phyloP scores from a whole-genome alignment of 2,888 invertebrate species.

The Pelosia muscerda region DNA sequence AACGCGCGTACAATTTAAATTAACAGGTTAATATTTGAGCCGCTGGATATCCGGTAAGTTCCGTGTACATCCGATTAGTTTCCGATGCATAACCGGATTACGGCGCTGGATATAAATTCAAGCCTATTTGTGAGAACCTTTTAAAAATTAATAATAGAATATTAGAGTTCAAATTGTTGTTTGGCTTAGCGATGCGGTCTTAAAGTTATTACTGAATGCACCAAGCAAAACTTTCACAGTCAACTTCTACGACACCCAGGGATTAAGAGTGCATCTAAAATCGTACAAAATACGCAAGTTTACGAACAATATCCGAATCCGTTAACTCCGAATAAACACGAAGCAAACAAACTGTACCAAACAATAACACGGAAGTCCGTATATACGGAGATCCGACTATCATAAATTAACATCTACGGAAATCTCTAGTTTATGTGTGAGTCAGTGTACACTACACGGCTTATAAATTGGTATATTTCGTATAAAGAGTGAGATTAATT shows the following conservation, averaged over 20 bases:
- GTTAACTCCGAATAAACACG: neutral
- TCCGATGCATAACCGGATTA: neutral
- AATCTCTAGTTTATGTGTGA: constrained; percentile 12
- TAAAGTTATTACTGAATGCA: too few relatives aligned
- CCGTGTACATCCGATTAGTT: too few relatives aligned
- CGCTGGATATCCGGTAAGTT: neutral
- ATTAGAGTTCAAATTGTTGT: too few relatives aligned
- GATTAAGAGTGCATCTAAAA: too few relatives aligned
- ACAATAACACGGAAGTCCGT: neutral
- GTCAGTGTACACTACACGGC: constrained; percentile 11
- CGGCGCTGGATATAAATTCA: neutral
- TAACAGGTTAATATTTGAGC: constrained; percentile 7
- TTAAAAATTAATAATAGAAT: too few relatives aligned
- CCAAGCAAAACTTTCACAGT: too few relatives aligned
- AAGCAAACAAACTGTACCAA: neutral
- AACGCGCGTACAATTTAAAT: constrained; percentile 31
- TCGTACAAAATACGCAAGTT: neutral
- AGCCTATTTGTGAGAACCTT: neutral
- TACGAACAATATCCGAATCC: neutral
- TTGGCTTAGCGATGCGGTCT: too few relatives aligned
- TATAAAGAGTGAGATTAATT: too few relatives aligned
- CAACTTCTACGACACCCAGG: too few relatives aligned
- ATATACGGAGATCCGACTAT: constrained; percentile 4
- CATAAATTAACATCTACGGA: neutral
- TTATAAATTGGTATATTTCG: neutral